Evolutionary conservation across 1,140 invertebrate genomes (phyloP).

Genomic region (Notospermus geniculatus): DNA sequence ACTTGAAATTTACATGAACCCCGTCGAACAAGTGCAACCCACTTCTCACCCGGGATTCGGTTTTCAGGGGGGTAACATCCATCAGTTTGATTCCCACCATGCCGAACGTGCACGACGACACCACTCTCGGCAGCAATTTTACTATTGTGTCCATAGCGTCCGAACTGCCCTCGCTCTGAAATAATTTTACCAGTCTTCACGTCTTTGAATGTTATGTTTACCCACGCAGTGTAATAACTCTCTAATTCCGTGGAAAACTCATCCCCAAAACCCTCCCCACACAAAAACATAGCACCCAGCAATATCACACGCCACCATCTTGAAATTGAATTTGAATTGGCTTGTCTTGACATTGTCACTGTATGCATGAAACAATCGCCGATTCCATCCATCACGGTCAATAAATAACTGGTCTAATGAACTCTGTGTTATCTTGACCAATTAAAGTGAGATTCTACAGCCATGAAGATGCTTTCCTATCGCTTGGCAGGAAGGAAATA

Average conservation of each 20-base stretch:
- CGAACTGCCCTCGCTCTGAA: conserved; percentile 57
- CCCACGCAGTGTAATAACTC: not conserved
- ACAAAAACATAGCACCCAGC: conserved; percentile 3
- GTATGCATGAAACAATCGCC: too few species aligned
- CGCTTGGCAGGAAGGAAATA: too few species aligned
- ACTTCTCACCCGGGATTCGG: not conserved
- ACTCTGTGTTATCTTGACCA: too few species aligned
- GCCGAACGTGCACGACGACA: conserved; percentile 62
- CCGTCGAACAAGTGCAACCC: not conserved
- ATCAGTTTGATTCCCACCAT: not conserved
- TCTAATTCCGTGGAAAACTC: not conserved
- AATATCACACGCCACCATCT: conserved; percentile 7
- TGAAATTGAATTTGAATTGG: not conserved
- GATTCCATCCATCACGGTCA: too few species aligned
- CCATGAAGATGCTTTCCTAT: too few species aligned
- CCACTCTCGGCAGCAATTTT: conserved; percentile 64
- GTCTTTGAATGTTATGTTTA: conserved; percentile 55
- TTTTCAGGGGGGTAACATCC: not conserved
- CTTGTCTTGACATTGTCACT: too few species aligned
- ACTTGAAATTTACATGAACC: not conserved
- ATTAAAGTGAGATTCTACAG: too few species aligned
- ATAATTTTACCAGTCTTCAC: conserved; percentile 37
- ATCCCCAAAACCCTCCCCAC: not conserved
- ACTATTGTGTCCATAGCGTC: conserved; percentile 67
- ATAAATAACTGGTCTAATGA: too few species aligned